phyloP scores from a whole-genome alignment of 2,888 invertebrate species.

The Venusia cambrica region DNA sequence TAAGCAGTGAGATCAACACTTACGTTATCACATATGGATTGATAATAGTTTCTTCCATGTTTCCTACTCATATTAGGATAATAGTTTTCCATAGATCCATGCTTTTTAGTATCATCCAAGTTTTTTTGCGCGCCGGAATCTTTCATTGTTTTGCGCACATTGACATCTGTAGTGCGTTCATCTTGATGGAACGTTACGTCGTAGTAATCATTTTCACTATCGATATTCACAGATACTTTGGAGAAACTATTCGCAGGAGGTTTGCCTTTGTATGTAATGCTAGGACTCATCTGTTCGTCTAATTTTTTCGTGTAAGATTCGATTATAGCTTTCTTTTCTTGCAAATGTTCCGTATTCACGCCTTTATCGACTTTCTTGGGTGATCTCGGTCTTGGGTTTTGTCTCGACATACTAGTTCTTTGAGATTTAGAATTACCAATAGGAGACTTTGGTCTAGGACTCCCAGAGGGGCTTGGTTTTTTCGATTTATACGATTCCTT shows the following conservation, averaged over 20 bases:
- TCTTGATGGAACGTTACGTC: constrained; percentile 49
- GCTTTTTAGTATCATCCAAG: constrained; percentile 30
- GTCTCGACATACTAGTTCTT: constrained; percentile 2
- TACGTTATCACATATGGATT: constrained; percentile 10
- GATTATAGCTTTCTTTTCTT: constrained; percentile 50
- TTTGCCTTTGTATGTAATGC: constrained; percentile 22
- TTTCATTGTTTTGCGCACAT: constrained; percentile 45
- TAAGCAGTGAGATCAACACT: constrained; percentile 3
- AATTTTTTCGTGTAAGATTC: constrained; percentile 49
- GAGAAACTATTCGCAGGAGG: constrained; percentile 40
- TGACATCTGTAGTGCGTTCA: constrained; percentile 43
- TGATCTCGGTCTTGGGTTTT: constrained; percentile 21
- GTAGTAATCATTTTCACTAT: constrained; percentile 53
- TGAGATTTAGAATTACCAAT: constrained; percentile 2
- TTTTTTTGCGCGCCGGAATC: constrained; percentile 27
- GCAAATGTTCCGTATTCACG: constrained; percentile 35
- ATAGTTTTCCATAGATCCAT: constrained; percentile 29
- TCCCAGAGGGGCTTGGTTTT: constrained; percentile 1
- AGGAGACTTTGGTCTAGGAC: constrained; percentile 8
- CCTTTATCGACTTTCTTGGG: constrained; percentile 29
- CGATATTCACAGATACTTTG: constrained; percentile 54
- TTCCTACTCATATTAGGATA: constrained; percentile 8
- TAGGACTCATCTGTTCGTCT: constrained; percentile 32
- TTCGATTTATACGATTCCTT: not conserved
- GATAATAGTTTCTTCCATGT: constrained; percentile 1